A percentile compares a stretch with the other conserved stretches of the same genome.
Evolutionary conservation across 2,888 invertebrate genomes (phyloP).

Genomic region (Hypomecis atomaria): DNA sequence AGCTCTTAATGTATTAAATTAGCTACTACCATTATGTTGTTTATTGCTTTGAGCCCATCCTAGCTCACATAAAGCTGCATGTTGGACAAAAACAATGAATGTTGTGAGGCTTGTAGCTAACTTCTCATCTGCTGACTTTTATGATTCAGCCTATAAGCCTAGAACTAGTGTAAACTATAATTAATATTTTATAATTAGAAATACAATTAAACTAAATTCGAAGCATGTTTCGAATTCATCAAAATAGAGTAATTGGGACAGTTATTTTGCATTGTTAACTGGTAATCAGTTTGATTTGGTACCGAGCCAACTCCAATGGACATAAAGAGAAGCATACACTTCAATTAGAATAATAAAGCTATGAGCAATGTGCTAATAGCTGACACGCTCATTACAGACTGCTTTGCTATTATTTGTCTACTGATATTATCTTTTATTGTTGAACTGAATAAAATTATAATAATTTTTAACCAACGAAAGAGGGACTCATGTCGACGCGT

Average conservation of each 20-base stretch:
- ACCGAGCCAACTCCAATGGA: background rate
- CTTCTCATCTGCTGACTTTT: too few species aligned
- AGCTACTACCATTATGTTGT: background rate
- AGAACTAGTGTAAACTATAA: background rate
- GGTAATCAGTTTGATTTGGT: background rate
- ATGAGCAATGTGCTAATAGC: background rate
- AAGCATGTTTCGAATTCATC: too few species aligned
- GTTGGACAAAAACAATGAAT: too few species aligned
- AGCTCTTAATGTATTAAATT: too few species aligned
- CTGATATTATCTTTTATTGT: constrained; percentile 2
- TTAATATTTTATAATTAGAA: background rate
- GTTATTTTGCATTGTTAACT: background rate
- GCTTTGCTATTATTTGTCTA: background rate
- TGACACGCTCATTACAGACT: background rate
- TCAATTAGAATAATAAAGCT: constrained; percentile 6
- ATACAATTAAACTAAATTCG: background rate
- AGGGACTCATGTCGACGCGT: too few species aligned
- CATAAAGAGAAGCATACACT: background rate
- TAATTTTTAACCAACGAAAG: too few species aligned
- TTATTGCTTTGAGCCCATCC: background rate
- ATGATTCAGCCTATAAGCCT: too few species aligned
- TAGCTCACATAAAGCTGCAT: too few species aligned
- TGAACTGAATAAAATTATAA: background rate
- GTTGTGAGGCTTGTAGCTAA: too few species aligned
- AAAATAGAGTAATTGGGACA: background rate